Conservation (phyloP, 92 coral and sea anemone genomes). For the Epizoanthus scotinus region DNA sequence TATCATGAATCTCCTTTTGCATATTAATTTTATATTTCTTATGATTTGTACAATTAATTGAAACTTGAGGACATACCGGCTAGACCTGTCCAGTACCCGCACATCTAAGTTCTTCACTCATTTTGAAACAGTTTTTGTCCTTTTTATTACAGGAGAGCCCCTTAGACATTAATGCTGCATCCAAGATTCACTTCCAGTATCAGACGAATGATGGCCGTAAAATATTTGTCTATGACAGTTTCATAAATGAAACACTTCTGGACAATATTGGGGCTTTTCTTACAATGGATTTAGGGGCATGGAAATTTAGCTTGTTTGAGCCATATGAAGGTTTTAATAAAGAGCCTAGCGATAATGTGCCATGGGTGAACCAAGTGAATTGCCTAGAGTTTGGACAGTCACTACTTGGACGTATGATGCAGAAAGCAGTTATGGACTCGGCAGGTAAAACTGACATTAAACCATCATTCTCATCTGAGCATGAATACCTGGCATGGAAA, state of each 20-base stretch:
- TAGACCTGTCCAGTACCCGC: no score
- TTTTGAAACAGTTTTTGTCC: neutral
- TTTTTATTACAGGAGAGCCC: constrained; percentile 48
- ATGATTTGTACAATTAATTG: no score
- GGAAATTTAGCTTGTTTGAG: constrained; percentile 84
- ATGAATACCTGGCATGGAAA: no score
- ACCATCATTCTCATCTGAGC: no score
- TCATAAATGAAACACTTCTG: constrained; percentile 48
- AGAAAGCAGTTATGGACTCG: constrained; percentile 82
- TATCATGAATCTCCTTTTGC: no score
- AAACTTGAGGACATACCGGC: no score
- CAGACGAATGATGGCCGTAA: constrained; percentile 65
- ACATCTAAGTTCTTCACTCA: neutral
- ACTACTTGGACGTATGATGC: constrained; percentile 64
- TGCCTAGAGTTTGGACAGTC: constrained; percentile 69
- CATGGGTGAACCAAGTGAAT: constrained; percentile 86
- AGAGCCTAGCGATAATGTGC: constrained; percentile 71
- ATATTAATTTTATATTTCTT: no score
- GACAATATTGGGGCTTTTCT: constrained; percentile 51
- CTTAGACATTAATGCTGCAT: constrained; percentile 57
- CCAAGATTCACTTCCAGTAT: constrained; percentile 69
- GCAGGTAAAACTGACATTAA: constrained; percentile 21
- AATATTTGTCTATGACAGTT: constrained; percentile 71
- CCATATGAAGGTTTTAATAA: constrained; percentile 81
- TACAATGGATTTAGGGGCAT: constrained; percentile 65